Evolutionary conservation across 2,888 invertebrate genomes (phyloP), one percentile per base, ranked within the genome.

Genomic region (Nemoura dubitans): DNA sequence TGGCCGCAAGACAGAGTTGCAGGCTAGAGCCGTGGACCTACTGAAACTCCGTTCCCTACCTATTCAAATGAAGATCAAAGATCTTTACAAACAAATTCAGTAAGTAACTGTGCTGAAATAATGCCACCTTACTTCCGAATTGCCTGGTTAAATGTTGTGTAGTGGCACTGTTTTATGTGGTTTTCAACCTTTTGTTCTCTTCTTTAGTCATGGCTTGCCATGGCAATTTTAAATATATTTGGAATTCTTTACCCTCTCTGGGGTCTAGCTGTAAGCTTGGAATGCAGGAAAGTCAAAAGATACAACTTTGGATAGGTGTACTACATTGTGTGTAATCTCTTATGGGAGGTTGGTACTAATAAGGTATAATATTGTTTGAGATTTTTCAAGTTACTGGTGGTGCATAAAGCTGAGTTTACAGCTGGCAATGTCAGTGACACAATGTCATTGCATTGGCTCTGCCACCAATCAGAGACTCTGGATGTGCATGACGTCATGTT

Each of bases 1-100:
- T 89, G 97, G 97, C 88, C 93, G 96, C 90, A 97, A 97, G 92
- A 94, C 93, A 90, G 97, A 97, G 91, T 92, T 97, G 87, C 95
- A 96, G 92, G 93, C 94, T 88, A 93, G 97, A 90, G 96, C 96
- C 87, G 90, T 96, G 89, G 94, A 95, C 90, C 93, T 97, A 89
- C 92, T 97, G 87, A 93, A 94, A 90, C 93, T 93, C 88, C 93
- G 94, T 90, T 94, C 95, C 87, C 93, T 94, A 89, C 92, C 94
- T 28, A 92, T 95, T 86, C 93, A 94, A 89, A 92, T 93, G 86
- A 95, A 95, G 92, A 94, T 95, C 85, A 91, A 93, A 90, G 96
- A 96, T 91, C 92, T 96, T 77, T 95, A 95, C 91, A 94, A 94
- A 92, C 93, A 93, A 87, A 94, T 94, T 88, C 93, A 93, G 90